Evolutionary conservation across 92 coral and sea anemone species (phyloP).

Genomic region (Phenganax subtilis): DNA sequence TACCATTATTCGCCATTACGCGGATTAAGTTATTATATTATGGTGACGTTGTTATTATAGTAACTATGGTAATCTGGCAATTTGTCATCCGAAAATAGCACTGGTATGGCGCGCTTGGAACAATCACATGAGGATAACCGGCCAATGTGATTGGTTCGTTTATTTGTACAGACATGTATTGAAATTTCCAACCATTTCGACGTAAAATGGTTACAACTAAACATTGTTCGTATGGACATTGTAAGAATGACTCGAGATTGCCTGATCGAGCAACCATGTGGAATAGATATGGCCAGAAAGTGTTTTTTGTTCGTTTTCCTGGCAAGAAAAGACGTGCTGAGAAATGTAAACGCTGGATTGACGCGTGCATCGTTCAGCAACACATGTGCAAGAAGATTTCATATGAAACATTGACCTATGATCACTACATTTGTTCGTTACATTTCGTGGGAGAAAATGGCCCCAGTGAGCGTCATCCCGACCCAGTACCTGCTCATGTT

Average conservation of each 20-base stretch:
- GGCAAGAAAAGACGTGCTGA: constrained; percentile 45
- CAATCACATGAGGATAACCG: constrained; percentile 25
- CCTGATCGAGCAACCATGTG: constrained; percentile 49
- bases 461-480: constrained; percentile 48
- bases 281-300: constrained; percentile 43
- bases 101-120: neutral
- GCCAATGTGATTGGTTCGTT: constrained; percentile 36
- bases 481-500: constrained; percentile 45
- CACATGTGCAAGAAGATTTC: constrained; percentile 45
- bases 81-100: neutral
- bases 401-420: constrained; percentile 51
- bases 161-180: constrained; percentile 37
- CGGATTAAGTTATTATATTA: neutral
- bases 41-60: neutral
- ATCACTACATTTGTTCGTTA: constrained; percentile 52
- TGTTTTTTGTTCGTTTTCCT: constrained; percentile 50
- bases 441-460: constrained; percentile 60
- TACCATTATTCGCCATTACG: neutral
- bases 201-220: constrained; percentile 45
- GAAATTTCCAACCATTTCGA: neutral
- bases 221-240: constrained; percentile 50
- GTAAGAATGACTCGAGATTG: constrained; percentile 49
- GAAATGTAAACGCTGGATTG: constrained; percentile 37
- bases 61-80: neutral
- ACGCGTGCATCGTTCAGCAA: constrained; percentile 45